Percentiles rank a stretch among this genome's conserved stretches.
These are phyloP conservation scores for Notolabrus celidotus DNA, from an alignment of 2,797 vertebrate species.

Conservation along the genomic window DNA sequence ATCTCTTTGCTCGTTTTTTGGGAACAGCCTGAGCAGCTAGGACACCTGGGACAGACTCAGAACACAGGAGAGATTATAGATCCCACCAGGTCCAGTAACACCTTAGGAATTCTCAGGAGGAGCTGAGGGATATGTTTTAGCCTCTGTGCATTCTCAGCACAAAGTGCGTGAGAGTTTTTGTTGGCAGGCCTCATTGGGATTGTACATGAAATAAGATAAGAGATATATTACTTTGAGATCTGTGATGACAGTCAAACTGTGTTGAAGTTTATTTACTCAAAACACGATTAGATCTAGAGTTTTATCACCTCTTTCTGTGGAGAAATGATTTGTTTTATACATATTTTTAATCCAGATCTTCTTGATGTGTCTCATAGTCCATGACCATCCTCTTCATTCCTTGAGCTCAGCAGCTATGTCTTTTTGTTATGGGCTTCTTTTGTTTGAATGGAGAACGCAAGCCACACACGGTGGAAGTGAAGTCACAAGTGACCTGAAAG, in stretches of 20 bases:
- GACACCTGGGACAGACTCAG: neutral
- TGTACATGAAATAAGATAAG: neutral
- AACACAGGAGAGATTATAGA: neutral
- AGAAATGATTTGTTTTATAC: constrained; percentile 33
- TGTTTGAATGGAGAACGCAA: constrained; percentile 78
- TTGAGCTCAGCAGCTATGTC: constrained; percentile 67
- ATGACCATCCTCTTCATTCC: constrained; percentile 60
- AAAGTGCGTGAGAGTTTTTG: too few species aligned
- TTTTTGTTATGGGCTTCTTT: constrained; percentile 73
- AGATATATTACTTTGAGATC: constrained; percentile 3
- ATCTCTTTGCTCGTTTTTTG: too few species aligned
- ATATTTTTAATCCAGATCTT: constrained; percentile 51
- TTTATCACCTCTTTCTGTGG: constrained; percentile 2
- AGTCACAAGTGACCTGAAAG: constrained; percentile 86
- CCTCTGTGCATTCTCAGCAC: too few species aligned
- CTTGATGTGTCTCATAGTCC: constrained; percentile 63
- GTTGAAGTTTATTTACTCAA: neutral
- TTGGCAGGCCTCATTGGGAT: too few species aligned
- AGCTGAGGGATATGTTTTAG: neutral
- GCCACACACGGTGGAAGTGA: constrained; percentile 77
- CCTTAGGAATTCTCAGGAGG: neutral
- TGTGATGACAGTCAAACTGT: constrained; percentile 4
- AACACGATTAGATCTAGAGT: constrained; percentile 14
- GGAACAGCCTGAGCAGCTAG: neutral
- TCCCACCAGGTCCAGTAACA: neutral